Conservation (phyloP, 2,113 vertebrate species). For the Cairina moschata region DNA sequence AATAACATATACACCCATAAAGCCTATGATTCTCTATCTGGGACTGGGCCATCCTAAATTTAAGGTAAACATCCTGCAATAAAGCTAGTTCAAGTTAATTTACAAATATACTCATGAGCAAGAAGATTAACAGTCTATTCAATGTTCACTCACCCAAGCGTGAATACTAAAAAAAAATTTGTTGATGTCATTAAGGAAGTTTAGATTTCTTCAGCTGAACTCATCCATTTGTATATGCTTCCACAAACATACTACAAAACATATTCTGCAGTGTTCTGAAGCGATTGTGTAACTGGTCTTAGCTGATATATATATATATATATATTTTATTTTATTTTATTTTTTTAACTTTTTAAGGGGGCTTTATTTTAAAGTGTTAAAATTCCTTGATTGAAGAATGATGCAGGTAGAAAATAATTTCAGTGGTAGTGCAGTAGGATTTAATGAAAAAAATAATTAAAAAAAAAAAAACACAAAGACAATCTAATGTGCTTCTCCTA, state of each 20-base stretch:
- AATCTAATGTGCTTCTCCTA: background rate
- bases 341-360: no score
- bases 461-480: no score
- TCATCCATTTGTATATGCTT: background rate
- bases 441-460: background rate
- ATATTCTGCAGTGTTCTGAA: background rate
- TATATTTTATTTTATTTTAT: no score
- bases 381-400: background rate
- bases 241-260: background rate
- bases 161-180: background rate
- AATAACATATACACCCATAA: background rate
- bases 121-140: background rate
- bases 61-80: background rate
- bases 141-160: background rate
- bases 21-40: background rate
- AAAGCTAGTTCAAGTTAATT: background rate
- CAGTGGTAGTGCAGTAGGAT: background rate
- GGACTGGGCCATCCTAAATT: background rate
- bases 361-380: background rate
- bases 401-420: background rate
- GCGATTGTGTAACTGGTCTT: background rate
- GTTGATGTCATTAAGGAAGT: background rate
- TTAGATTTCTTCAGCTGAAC: background rate
- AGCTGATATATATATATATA: background rate
- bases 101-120: background rate